Percentiles rank a stretch among this genome's conserved stretches.
Conservation (phyloP, 1,140 invertebrate genomes). For the Drosophila athabasca region DNA sequence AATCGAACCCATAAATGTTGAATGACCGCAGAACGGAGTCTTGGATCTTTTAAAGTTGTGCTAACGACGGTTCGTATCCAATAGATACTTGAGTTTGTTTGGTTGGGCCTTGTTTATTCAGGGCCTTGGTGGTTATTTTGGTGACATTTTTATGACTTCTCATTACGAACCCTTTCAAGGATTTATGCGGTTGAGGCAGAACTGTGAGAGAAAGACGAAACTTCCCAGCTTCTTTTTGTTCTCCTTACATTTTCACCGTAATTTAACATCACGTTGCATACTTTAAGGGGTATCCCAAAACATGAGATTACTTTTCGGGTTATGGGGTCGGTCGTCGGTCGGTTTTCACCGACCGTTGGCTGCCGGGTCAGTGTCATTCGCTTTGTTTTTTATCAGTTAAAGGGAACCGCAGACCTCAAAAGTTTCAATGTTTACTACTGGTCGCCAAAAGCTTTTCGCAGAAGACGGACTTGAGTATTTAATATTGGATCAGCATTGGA, state of each 20-base stretch:
- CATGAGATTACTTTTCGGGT: conserved; percentile 5
- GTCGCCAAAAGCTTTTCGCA: conserved; percentile 53
- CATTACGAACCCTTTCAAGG: conserved; percentile 2
- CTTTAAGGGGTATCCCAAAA: conserved; percentile 30
- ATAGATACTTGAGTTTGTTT: not conserved
- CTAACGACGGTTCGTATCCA: not conserved
- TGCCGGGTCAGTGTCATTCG: conserved; percentile 57
- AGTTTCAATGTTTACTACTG: conserved; percentile 43
- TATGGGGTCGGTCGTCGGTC: conserved; percentile 5
- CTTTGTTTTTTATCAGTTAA: conserved; percentile 49
- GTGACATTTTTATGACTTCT: conserved; percentile 17
- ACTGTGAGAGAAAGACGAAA: not conserved
- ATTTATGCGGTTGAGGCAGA: not conserved
- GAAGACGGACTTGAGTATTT: conserved; percentile 22
- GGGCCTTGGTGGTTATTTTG: not conserved
- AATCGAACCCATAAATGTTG: not conserved
- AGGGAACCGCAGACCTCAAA: conserved; percentile 43
- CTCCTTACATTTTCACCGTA: not conserved
- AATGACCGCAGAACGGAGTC: not conserved
- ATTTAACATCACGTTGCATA: conserved; percentile 13
- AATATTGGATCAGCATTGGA: conserved; percentile 22
- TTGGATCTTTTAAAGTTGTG: too few relatives aligned
- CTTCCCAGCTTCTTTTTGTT: too few relatives aligned
- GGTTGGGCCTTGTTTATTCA: conserved; percentile 35
- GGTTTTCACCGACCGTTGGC: not conserved